Base-by-base conservation (phyloP, 2,113 vertebrate species). In the Melanotaenia duboulayi region DNA sequence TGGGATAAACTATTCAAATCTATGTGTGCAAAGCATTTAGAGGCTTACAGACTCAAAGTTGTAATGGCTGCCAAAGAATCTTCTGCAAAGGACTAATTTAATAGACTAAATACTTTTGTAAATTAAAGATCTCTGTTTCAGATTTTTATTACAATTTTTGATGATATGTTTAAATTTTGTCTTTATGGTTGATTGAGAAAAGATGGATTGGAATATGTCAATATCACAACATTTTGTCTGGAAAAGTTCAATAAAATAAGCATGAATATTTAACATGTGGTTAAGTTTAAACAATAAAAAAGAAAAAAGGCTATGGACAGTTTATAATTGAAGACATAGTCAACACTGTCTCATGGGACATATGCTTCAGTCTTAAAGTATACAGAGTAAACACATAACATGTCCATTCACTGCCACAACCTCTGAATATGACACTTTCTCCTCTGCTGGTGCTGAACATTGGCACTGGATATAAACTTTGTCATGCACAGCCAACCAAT, bases 321-420 rank as follows among this genome's bases (percentile, higher is more conserved):
- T 71, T n/a, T 20, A 62, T 48, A 28, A 48, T 71, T 60, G 14
- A 52, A 74, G n/a, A 55, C 19, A 35, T 4, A 65, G 42, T 1
- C 13, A 70, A 48, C 46, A 42, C 50, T 62, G 51, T 57, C 8
- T 65, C 13, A 16, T 42, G 12, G 40, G 40, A 42, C 40, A 2
- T 42, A 9, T 35, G 32, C 8, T 42, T 14, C 39, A 13, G 39
- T 42, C 32, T 14, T 51, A n/a, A 1, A 35, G 1, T 3, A 0
- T 64, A 51, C 39, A 28, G 9, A n/a, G 20, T 28, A 55, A 54
- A 55, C 9, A 20, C 11, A 25, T n/a, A 19, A 42, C 54, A 40
- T 19, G 10, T 17, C 35, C 8, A 11, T 28, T 64, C 35, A 62
- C 37, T 20, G 32, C 14, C 56, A 7, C 42, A 37, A 61, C 49